Base-by-base conservation (phyloP, 2,888 invertebrate genomes). In the Geotrupes spiniger region DNA sequence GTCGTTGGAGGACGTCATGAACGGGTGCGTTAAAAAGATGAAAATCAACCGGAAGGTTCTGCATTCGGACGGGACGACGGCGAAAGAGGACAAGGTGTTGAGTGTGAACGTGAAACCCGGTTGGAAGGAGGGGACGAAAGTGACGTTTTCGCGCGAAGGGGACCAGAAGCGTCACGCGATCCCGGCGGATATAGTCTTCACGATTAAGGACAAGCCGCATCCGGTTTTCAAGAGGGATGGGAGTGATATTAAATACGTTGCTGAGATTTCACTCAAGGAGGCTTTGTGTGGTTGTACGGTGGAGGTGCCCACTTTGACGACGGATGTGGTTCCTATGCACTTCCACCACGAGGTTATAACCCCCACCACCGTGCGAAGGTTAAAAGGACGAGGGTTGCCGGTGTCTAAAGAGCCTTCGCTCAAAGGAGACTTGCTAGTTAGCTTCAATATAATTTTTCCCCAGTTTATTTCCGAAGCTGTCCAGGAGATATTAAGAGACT, bases 91-190 rank as follows among this genome's bases (percentile, higher is more conserved):
- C 66, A 97, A 97, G 75, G 92, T 97, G 9, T 74, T 93, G 26
- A 93, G 93, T 10, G 93, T 97, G 54, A 92, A 92, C 56, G 91
- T 97, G 0, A 97, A 96, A 70, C 94, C 95, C 0, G 97, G 97
- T 6, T 97, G 97, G 97, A 97, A 97, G 71, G 90, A 95, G 1
- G 97, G 97, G 16, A 97, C 97, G 0, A 96, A 95, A 76, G 95
- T 97, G 56, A 97, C 97, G 55, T 97, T 97, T 80, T 94, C 94
- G 69, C 85, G 89, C 63, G 97, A 97, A 73, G 97, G 97, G 15
- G 97, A 97, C 69, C 95, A 95, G 69, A 87, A 87, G 5, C 84
- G 93, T 27, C 90, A 92, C 62, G 94, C 92, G 74, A 89, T 95
- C 42, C 95, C 97, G 2, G 96, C 97, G 0, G 96, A 97, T 70